phyloP scores from a whole-genome alignment of 2,113 vertebrate species.

The Mohoua ochrocephala region DNA sequence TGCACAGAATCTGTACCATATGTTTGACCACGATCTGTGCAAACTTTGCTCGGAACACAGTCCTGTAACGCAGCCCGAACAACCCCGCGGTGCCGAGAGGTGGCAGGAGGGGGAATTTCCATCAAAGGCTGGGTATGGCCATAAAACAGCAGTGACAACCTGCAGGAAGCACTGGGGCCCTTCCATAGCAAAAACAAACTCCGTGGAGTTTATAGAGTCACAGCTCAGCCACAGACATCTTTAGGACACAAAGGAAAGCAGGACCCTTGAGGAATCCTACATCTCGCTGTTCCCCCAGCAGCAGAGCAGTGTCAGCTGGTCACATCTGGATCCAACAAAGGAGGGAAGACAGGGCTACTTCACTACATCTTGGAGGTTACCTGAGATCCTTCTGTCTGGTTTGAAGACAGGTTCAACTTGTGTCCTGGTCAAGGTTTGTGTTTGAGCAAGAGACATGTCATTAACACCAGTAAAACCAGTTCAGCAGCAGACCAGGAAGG shows the following conservation, averaged over 20 bases:
- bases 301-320: neutral
- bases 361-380: neutral
- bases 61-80: neutral
- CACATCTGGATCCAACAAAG: neutral
- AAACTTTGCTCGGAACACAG: neutral
- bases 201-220: neutral
- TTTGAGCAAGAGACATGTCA: neutral
- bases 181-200: neutral
- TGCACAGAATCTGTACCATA: constrained; percentile 53
- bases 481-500: neutral
- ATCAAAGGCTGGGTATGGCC: neutral
- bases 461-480: neutral
- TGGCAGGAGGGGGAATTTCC: neutral
- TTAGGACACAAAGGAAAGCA: neutral
- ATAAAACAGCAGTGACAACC: neutral
- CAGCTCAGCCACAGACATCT: neutral
- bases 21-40: neutral
- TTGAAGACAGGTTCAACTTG: neutral
- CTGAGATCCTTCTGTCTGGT: neutral
- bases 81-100: neutral
- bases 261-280: neutral
- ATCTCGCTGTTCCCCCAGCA: neutral
- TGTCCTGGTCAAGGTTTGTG: neutral
- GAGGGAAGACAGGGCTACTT: neutral
- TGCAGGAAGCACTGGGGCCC: neutral